Conservation (phyloP, 2,113 vertebrate genomes). For the Eretmochelys imbricata region DNA sequence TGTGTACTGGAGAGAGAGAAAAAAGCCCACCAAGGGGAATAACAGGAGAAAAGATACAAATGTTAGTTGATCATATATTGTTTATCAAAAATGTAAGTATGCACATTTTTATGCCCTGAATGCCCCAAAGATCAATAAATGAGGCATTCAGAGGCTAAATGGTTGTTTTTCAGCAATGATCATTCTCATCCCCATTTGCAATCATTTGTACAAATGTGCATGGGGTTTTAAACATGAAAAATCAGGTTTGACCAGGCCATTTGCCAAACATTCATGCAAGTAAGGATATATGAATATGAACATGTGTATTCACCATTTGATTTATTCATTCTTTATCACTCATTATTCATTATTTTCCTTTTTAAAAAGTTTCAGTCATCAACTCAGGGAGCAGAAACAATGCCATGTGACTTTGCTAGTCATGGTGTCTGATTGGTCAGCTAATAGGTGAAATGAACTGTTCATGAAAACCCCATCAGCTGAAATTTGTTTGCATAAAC, state of each 20-base stretch:
- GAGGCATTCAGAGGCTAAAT: background rate
- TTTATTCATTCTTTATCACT: background rate
- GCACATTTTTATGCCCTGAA: too few species aligned
- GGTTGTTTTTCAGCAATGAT: background rate
- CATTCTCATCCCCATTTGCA: background rate
- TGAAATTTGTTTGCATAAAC: conserved; percentile 43
- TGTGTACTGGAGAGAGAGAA: background rate
- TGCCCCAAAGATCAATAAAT: background rate
- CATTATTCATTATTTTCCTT: background rate
- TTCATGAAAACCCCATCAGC: conserved; percentile 5
- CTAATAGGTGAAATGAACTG: conserved; percentile 35
- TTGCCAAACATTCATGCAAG: conserved; percentile 6
- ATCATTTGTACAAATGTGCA: background rate
- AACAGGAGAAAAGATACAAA: background rate
- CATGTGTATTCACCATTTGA: background rate
- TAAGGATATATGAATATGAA: background rate
- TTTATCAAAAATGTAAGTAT: background rate
- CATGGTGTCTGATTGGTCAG: too few species aligned
- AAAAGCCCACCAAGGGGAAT: background rate
- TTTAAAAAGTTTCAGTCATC: conserved; percentile 14
- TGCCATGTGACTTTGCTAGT: background rate
- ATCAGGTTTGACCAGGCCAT: background rate
- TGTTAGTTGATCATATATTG: background rate
- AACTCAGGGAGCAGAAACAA: conserved; percentile 2
- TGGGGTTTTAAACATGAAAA: background rate